Percentiles rank a stretch among this genome's conserved stretches.
Conservation (phyloP, 2,797 vertebrate genomes). For the Mico argentatus region DNA sequence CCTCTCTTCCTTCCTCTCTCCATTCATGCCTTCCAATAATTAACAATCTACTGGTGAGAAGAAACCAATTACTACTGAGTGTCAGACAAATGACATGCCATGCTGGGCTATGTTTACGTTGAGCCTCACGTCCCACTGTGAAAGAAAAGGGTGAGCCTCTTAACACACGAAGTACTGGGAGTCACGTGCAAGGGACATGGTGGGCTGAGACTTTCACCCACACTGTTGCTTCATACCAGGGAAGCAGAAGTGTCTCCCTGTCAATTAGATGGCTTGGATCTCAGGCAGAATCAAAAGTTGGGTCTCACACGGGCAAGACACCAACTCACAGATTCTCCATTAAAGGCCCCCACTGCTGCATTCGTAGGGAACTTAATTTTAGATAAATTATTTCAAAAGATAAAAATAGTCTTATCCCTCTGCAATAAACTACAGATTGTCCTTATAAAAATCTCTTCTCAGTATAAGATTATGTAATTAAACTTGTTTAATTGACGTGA, state of each 20-base stretch:
- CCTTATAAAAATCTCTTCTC: not conserved
- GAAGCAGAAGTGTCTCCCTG: not conserved
- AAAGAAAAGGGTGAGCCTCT: not conserved
- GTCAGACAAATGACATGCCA: not conserved
- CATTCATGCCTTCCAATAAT: not conserved
- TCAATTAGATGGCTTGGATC: not conserved
- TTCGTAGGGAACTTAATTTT: not conserved
- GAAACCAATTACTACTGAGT: not conserved
- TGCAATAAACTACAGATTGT: not conserved
- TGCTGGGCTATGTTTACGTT: not conserved
- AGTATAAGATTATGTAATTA: not conserved
- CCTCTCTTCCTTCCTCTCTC: no score
- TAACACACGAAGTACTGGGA: not conserved
- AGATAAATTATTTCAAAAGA: not conserved
- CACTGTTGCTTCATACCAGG: not conserved
- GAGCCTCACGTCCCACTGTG: not conserved
- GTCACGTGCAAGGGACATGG: rapidly evolving
- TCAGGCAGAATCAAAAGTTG: not conserved
- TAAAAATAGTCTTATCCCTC: not conserved
- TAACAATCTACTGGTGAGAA: not conserved
- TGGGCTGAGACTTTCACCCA: not conserved
- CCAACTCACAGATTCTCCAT: not conserved
- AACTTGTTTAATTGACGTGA: not conserved
- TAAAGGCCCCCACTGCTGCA: not conserved
- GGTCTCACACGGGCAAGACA: not conserved